Percentiles rank a stretch among this genome's conserved stretches.
Evolutionary conservation across 2,797 vertebrate species (phyloP).

Genomic region (Phalanger gymnotis): DNA sequence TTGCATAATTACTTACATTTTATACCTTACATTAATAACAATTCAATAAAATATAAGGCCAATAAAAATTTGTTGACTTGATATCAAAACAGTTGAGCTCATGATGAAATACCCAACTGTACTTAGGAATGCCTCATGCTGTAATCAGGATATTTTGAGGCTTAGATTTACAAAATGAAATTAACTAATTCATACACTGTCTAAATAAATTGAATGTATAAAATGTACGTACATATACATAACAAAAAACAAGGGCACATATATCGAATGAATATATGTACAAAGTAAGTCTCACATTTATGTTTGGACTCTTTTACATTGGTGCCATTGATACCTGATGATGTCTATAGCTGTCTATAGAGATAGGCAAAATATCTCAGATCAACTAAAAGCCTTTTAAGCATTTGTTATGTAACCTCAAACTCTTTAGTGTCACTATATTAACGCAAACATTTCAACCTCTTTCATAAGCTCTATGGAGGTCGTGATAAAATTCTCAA

Average conservation of each 20-base stretch:
- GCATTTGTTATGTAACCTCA: neutral
- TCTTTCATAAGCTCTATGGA: neutral
- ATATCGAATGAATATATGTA: neutral
- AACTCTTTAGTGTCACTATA: neutral
- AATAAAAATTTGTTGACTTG: neutral
- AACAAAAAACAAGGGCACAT: neutral
- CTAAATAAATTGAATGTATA: neutral
- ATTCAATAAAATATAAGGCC: neutral
- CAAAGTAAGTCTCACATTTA: neutral
- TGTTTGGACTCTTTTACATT: neutral
- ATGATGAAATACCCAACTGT: neutral
- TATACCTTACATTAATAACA: neutral
- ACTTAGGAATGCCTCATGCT: neutral
- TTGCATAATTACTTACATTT: neutral
- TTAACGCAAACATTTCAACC: neutral
- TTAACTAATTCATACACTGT: constrained; percentile 16
- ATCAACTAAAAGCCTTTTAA: neutral
- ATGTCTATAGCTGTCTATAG: constrained; percentile 9
- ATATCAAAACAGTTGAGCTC: neutral
- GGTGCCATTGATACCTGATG: neutral
- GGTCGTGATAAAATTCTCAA: neutral
- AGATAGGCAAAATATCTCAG: constrained; percentile 23
- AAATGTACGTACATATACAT: neutral
- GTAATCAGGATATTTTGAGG: neutral
- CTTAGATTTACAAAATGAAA: neutral